Percentiles rank a stretch among this genome's conserved stretches.
These are phyloP conservation scores for Pyrrhopygopsis socrates DNA, from an alignment of 2,888 invertebrate species.

Conservation along the genomic window DNA sequence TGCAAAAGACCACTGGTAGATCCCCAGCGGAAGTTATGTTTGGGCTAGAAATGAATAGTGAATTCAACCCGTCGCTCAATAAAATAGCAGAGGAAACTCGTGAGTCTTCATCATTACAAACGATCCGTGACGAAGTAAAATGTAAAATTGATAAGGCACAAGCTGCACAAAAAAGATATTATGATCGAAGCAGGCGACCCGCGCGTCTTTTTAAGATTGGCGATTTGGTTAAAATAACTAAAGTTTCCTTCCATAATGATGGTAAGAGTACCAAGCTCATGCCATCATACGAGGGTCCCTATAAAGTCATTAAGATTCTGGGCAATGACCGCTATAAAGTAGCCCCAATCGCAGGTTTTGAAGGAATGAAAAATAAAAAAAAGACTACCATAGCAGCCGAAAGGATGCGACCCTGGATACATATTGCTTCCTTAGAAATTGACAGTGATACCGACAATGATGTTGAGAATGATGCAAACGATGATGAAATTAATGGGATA, in stretches of 20 bases:
- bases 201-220: neutral
- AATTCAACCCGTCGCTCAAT: neutral
- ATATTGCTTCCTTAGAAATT: slow-evolving; percentile 13
- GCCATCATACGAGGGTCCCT: slow-evolving; percentile 28
- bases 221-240: neutral
- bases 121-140: neutral
- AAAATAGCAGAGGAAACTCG: neutral
- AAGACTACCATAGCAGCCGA: neutral
- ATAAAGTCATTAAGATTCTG: slow-evolving; percentile 14
- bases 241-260: slow-evolving; percentile 12
- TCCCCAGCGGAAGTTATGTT: neutral
- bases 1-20: neutral
- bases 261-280: slow-evolving; percentile 29
- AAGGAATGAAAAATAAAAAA: neutral
- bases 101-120: neutral
- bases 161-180: neutral
- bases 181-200: neutral
- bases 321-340: slow-evolving; percentile 53
- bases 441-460: neutral
- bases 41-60: neutral
- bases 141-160: neutral
- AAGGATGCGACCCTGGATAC: slow-evolving; percentile 37
- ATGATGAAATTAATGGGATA: neutral
- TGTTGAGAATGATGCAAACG: neutral
- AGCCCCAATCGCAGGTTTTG: slow-evolving; percentile 29